phyloP scores from a whole-genome alignment of 64 coral and sea anemone species.

The Orbicella faveolata region DNA sequence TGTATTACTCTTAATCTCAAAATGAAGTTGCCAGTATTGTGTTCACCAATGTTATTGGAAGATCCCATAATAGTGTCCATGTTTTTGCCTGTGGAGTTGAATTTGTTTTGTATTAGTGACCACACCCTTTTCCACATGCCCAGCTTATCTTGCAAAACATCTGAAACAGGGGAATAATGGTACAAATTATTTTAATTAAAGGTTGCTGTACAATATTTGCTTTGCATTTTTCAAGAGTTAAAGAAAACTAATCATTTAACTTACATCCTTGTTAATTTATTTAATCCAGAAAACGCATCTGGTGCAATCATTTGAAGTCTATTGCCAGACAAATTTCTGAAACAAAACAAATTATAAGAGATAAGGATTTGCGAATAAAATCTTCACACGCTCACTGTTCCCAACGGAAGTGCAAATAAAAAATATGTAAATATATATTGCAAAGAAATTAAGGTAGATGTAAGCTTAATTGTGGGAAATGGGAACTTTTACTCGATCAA shows the following conservation, averaged over 20 bases:
- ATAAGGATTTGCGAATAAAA: neutral
- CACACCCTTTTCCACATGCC: neutral
- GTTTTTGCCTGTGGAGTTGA: too few relatives aligned
- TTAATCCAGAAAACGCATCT: slow-evolving; percentile 25
- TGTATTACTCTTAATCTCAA: too few relatives aligned
- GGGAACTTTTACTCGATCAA: neutral
- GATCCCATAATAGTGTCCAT: too few relatives aligned
- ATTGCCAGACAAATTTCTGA: slow-evolving; percentile 39
- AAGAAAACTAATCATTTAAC: neutral
- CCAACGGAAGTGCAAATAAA: slow-evolving; percentile 22
- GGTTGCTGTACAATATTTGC: neutral
- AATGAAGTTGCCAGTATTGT: too few relatives aligned
- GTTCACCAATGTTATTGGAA: too few relatives aligned
- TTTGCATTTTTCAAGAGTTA: neutral
- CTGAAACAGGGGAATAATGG: neutral
- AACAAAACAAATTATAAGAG: slow-evolving; percentile 3
- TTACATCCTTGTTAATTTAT: slow-evolving; percentile 27
- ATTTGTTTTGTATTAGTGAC: neutral
- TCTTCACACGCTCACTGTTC: neutral
- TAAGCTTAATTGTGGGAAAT: neutral
- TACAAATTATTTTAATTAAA: neutral
- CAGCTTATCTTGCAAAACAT: neutral
- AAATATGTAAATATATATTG: slow-evolving; percentile 6
- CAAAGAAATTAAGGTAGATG: neutral
- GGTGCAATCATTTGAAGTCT: neutral